Conservation (phyloP, 2,113 vertebrate species). For the Ageneiosus marmoratus region DNA sequence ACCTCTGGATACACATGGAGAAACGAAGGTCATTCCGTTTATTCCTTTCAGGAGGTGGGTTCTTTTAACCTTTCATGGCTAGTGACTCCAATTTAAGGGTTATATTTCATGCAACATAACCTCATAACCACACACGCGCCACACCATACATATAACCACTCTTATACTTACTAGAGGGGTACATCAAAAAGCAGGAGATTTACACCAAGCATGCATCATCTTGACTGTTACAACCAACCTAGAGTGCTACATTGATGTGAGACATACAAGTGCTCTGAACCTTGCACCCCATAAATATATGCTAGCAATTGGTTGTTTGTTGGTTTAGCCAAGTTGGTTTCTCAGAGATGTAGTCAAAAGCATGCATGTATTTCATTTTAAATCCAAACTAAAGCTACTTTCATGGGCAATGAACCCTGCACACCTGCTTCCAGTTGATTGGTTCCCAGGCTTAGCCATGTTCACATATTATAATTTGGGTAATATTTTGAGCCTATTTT, state of each 20-base stretch:
- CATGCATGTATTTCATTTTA: background rate
- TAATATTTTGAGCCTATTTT: background rate
- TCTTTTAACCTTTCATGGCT: background rate
- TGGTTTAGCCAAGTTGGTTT: too few relatives aligned
- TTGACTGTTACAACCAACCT: too few relatives aligned
- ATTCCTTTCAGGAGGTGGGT: background rate
- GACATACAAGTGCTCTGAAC: too few relatives aligned
- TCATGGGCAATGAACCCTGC: background rate
- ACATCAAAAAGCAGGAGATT: background rate
- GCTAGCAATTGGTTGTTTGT: too few relatives aligned
- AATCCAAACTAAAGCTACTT: background rate
- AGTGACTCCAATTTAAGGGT: background rate
- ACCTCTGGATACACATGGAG: slow-evolving; percentile 40
- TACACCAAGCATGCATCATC: too few relatives aligned
- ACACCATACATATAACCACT: too few relatives aligned
- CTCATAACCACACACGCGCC: too few relatives aligned
- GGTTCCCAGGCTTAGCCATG: background rate
- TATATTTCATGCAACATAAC: background rate
- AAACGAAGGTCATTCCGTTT: background rate
- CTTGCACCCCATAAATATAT: too few relatives aligned
- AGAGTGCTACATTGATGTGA: too few relatives aligned
- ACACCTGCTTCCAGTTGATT: background rate
- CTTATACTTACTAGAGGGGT: background rate
- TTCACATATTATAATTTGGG: background rate
- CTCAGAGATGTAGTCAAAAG: background rate